Evolutionary conservation across 1,140 invertebrate species (phyloP).

Genomic region (Pinna nobilis): DNA sequence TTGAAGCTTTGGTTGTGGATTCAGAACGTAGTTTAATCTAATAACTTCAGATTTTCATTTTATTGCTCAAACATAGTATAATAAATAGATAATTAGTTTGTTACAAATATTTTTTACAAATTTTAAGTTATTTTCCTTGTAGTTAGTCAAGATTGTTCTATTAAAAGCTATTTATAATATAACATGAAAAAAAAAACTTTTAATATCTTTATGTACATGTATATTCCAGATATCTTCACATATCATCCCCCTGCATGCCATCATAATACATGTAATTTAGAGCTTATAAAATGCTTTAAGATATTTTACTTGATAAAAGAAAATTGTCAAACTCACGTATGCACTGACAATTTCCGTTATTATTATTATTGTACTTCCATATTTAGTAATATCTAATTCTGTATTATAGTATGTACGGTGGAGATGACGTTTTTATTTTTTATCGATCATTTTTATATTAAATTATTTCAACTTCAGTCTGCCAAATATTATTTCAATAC

Average conservation of each 20-base stretch:
- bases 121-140: slow-evolving; percentile 15
- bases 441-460: slow-evolving; percentile 6
- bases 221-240: slow-evolving; percentile 44
- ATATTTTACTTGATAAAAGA: slow-evolving; percentile 5
- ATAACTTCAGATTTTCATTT: slow-evolving; percentile 19
- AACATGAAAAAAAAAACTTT: neutral
- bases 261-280: slow-evolving; percentile 2
- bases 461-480: slow-evolving; percentile 21
- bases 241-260: slow-evolving; percentile 27
- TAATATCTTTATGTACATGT: slow-evolving; percentile 18
- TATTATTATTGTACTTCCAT: slow-evolving; percentile 6
- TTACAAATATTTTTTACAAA: slow-evolving; percentile 27
- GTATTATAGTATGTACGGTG: neutral
- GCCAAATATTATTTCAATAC: slow-evolving; percentile 18
- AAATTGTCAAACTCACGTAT: too few relatives aligned
- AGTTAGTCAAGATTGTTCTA: neutral
- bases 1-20: neutral
- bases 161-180: neutral
- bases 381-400: neutral
- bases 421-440: neutral
- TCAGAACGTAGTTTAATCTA: slow-evolving; percentile 5
- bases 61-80: slow-evolving; percentile 21
- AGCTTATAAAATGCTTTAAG: neutral
- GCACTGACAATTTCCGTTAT: too few relatives aligned
- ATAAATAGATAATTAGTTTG: slow-evolving; percentile 25